These are phyloP conservation scores for Syrrhaptes paradoxus DNA, from an alignment of 2,113 vertebrate genomes.

Conservation along the genomic window DNA sequence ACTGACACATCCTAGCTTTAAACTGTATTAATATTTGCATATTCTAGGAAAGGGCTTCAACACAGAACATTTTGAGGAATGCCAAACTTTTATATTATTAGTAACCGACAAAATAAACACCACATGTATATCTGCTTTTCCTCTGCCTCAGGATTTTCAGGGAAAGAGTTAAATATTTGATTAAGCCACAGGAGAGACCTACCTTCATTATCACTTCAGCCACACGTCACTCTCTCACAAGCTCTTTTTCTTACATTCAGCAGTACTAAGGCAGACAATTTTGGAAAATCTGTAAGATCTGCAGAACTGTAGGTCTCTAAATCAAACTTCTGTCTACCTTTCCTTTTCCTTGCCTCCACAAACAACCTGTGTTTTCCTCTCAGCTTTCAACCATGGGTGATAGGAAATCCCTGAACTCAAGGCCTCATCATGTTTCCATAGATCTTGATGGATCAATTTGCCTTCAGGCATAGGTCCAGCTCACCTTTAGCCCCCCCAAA, in stretches of 20 bases:
- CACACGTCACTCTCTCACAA: background rate
- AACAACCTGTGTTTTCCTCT: background rate
- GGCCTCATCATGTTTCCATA: background rate
- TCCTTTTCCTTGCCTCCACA: background rate
- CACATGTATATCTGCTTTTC: background rate
- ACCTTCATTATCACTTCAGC: background rate
- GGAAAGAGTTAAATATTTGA: background rate
- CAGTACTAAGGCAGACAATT: background rate
- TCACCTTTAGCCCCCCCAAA: background rate
- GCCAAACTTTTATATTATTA: background rate
- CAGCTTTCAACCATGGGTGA: background rate
- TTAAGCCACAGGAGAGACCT: background rate
- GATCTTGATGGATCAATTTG: background rate
- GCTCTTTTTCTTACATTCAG: background rate
- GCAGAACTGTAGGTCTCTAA: background rate
- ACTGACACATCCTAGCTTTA: background rate
- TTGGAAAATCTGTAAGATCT: background rate
- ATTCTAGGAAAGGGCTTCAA: background rate
- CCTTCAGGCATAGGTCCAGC: background rate
- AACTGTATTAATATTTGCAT: background rate
- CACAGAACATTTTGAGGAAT: background rate
- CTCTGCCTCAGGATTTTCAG: background rate
- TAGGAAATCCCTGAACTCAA: background rate
- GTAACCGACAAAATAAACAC: background rate
- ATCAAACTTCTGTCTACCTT: background rate